A percentile compares a stretch with the other conserved stretches of the same genome.
Conservation (phyloP, 2,113 vertebrate species). For the Setophaga petechia region DNA sequence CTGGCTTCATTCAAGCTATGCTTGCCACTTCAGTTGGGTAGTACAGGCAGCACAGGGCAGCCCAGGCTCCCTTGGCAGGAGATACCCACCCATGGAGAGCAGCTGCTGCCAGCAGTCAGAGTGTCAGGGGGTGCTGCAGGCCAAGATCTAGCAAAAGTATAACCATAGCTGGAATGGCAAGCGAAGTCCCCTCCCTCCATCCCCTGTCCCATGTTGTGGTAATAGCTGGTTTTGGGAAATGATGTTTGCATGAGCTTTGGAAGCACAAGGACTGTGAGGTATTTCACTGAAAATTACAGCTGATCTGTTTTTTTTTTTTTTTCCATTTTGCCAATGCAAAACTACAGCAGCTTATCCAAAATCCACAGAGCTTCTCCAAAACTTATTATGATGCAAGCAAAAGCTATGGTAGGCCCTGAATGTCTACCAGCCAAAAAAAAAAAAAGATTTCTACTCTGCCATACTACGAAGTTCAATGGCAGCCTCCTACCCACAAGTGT, state of each 20-base stretch:
- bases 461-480: neutral
- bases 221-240: neutral
- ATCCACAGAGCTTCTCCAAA: neutral
- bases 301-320: neutral
- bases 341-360: neutral
- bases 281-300: neutral
- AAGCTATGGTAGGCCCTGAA: neutral
- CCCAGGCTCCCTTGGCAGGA: accelerated
- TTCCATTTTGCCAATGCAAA: neutral
- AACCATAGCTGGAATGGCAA: neutral
- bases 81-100: accelerated
- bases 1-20: neutral
- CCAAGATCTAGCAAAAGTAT: neutral
- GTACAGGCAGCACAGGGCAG: neutral
- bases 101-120: neutral
- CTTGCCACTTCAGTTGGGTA: neutral
- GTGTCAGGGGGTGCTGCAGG: neutral
- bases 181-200: neutral
- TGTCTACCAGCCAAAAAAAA: neutral
- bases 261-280: neutral
- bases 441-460: neutral
- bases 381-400: neutral
- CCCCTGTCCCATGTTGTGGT: neutral
- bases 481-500: neutral
- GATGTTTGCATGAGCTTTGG: neutral